Evolutionary conservation across 2,113 vertebrate genomes (phyloP).

Genomic region (Festucalex cinctus): DNA sequence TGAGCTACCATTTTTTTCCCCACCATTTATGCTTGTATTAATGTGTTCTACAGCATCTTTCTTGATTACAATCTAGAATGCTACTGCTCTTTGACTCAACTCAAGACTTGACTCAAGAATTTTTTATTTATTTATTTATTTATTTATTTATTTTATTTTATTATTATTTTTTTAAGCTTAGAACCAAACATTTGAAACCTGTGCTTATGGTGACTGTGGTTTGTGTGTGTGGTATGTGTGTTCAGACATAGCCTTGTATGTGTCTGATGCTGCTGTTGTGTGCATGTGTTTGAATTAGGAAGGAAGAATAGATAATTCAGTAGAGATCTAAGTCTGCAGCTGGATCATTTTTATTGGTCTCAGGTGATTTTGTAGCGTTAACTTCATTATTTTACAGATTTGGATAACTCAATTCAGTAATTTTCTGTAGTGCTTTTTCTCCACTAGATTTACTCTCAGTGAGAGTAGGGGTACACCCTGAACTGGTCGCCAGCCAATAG

Average conservation of each 20-base stretch:
- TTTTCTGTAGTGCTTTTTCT: not conserved
- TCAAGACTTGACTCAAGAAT: too few relatives aligned
- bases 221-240: constrained; percentile 18
- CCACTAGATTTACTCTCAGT: not conserved
- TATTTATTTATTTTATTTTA: not conserved
- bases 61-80: not conserved
- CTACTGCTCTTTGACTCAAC: not conserved
- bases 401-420: not conserved
- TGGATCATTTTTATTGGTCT: constrained; percentile 47
- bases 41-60: not conserved
- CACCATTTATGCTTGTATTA: not conserved
- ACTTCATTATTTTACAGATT: not conserved
- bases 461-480: not conserved
- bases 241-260: constrained; percentile 25
- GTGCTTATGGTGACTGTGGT: not conserved
- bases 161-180: not conserved
- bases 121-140: too few relatives aligned
- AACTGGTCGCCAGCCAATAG: not conserved
- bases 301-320: constrained; percentile 20
- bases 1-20: not conserved
- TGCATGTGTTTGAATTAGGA: constrained; percentile 35
- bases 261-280: constrained; percentile 24
- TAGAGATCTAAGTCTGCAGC: constrained; percentile 55
- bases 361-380: constrained; percentile 8
- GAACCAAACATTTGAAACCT: not conserved